A percentile compares a stretch with the other conserved stretches of the same genome.
These are phyloP conservation scores for Trachemys scripta DNA, from an alignment of 2,113 vertebrate genomes.

Conservation along the genomic window DNA sequence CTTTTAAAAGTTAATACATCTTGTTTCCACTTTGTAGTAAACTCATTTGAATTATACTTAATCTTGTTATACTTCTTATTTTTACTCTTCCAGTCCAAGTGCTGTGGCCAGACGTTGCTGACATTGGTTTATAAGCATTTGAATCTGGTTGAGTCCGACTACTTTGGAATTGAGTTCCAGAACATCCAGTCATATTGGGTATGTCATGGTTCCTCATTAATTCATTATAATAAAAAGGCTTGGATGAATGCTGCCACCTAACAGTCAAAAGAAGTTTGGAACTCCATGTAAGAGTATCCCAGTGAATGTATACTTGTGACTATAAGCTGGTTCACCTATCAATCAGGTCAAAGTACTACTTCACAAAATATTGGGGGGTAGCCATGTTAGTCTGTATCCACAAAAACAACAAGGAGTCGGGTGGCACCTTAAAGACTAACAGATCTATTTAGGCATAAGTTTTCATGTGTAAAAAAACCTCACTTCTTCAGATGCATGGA, in stretches of 20 bases:
- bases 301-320: neutral
- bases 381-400: no score
- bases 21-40: neutral
- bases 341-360: neutral
- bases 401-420: no score
- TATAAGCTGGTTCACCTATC: neutral
- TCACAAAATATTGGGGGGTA: accelerated
- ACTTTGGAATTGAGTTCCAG: slow-evolving; percentile 97
- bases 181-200: slow-evolving; percentile 92
- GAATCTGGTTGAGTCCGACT: slow-evolving; percentile 95
- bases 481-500: no score
- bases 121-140: slow-evolving; percentile 88
- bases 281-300: neutral
- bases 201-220: slow-evolving; percentile 63
- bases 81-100: slow-evolving; percentile 83
- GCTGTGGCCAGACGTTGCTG: slow-evolving; percentile 84
- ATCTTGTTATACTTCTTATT: neutral
- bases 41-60: neutral
- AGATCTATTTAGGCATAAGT: no score
- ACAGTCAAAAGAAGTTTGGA: neutral
- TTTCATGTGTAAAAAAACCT: no score
- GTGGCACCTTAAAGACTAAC: no score
- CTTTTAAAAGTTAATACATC: neutral
- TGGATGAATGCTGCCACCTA: neutral
- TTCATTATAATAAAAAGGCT: accelerated